These are phyloP conservation scores for Anoplius nigerrimus DNA, from an alignment of 2,888 invertebrate genomes.

Conservation along the genomic window DNA sequence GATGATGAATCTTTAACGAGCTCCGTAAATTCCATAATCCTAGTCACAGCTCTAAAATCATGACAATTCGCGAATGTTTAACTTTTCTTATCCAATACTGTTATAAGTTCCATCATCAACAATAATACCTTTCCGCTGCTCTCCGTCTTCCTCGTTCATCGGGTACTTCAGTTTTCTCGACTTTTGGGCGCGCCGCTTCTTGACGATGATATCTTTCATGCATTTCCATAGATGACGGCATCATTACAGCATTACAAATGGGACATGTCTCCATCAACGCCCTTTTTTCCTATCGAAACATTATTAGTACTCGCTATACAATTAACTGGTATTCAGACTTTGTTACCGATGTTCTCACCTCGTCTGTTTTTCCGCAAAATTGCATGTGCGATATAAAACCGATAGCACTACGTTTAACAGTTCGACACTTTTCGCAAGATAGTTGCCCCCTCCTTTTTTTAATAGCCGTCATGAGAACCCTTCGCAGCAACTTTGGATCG, in stretches of 20 bases:
- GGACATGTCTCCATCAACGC: slow-evolving; percentile 76
- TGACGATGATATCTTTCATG: slow-evolving; percentile 78
- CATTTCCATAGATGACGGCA: slow-evolving; percentile 78
- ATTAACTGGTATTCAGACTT: neutral
- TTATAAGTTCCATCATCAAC: slow-evolving; percentile 8
- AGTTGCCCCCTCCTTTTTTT: slow-evolving; percentile 74
- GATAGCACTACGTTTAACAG: slow-evolving; percentile 71
- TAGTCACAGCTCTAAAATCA: slow-evolving; percentile 66
- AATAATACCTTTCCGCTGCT: slow-evolving; percentile 74
- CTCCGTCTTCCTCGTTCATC: slow-evolving; percentile 65
- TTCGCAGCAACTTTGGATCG: slow-evolving; percentile 75
- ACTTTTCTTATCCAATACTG: neutral
- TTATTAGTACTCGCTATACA: neutral
- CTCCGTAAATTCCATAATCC: slow-evolving; percentile 66
- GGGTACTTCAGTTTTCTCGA: slow-evolving; percentile 22
- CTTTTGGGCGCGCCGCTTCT: slow-evolving; percentile 52
- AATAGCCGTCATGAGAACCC: slow-evolving; percentile 74
- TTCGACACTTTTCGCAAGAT: slow-evolving; percentile 78
- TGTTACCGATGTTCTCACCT: slow-evolving; percentile 69
- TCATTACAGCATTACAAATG: slow-evolving; percentile 77
- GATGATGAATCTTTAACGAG: slow-evolving; percentile 47
- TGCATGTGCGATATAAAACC: slow-evolving; percentile 81
- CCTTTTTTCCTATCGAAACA: slow-evolving; percentile 61
- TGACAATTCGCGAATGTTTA: slow-evolving; percentile 1
- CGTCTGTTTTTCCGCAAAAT: slow-evolving; percentile 79